Base-by-base conservation (phyloP, 2,113 vertebrate genomes). In the Todiramphus chloris region DNA sequence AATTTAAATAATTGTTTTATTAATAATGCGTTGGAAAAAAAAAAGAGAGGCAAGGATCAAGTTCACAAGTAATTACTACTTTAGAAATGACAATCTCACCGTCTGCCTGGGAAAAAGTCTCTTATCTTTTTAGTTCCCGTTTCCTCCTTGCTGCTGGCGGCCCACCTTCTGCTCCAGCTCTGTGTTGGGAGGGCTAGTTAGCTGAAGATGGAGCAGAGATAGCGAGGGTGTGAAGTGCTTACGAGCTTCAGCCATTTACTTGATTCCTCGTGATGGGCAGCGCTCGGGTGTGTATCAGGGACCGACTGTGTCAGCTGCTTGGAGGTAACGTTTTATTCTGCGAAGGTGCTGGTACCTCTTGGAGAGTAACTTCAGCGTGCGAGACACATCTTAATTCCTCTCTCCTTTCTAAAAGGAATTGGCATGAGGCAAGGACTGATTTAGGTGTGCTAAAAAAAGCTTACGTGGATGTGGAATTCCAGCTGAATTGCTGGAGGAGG, bases 281-380 rank as follows among this genome's bases (percentile, higher is more conserved):
- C 0, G 2, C 2, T 24, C 0, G 0, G 48, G 1, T 35, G 68
- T 6, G 2, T 20, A 30, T 4, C 51, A 5, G 64, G 50, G 46
- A 2, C 1, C 5, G 55, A 10, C 39, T 63, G 23, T 2, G 28
- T 3, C 41, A 84, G 20, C 53, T 1, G 4, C 58, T 63, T 28
- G 33, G 14, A 39, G 51, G 31, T 4, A 10, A 5, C 6, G 0
- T 68, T 75, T 35, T 20, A 7, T 69, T 90, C 58, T 76, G 33
- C 12, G 16, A 3, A 41, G 51, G 3, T 31, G 2, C 15, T 16
- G 37, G 16, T 50, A 2, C 66, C n/a, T 27, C 60, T 62, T 5
- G 33, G 5, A 27, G 48, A 72, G 25, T 10, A 16, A 9, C 35
- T 14, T 50, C 66, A 9, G 7, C 0, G 1, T 21, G 41, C 44